These are phyloP conservation scores for Bradypus variegatus DNA, from an alignment of 2,797 vertebrate species.

Conservation along the genomic window DNA sequence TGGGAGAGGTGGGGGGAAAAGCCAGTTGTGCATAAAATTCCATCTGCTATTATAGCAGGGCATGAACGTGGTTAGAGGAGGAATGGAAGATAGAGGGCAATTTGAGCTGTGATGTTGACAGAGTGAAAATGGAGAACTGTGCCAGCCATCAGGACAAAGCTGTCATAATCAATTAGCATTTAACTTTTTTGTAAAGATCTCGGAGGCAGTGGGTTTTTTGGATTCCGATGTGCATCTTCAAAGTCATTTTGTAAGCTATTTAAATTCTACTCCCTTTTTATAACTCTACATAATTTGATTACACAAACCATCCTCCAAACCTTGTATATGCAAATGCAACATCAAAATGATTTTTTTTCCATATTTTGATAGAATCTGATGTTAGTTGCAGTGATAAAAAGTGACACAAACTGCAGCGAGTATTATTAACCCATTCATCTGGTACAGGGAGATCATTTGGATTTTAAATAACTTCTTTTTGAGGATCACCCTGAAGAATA, in stretches of 20 bases:
- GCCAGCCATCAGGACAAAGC: conserved; percentile 8
- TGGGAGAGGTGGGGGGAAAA: conserved; percentile 2
- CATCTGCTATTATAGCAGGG: conserved; percentile 62
- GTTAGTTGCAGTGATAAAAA: background rate
- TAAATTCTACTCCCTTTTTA: conserved; percentile 57
- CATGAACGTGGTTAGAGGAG: background rate
- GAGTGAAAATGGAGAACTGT: conserved; percentile 13
- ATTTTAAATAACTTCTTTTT: background rate
- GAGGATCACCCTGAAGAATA: background rate
- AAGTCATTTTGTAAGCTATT: conserved; percentile 58
- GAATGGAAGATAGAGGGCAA: background rate
- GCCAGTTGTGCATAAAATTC: conserved; percentile 67
- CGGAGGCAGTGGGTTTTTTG: conserved; percentile 27
- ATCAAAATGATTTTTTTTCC: conserved; percentile 32
- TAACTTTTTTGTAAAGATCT: conserved; percentile 51
- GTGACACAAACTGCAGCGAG: background rate
- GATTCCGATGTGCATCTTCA: conserved; percentile 46
- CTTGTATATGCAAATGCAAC: conserved; percentile 54
- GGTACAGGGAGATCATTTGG: background rate
- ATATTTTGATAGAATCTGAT: conserved; percentile 1
- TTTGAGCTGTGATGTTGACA: background rate
- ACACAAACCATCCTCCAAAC: conserved; percentile 48
- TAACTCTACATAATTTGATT: conserved; percentile 54
- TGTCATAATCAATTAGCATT: conserved; percentile 53
- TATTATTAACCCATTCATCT: too few relatives aligned